Percentiles rank a stretch among this genome's conserved stretches.
These are phyloP conservation scores for Sclerurus mexicanus DNA, from an alignment of 2,113 vertebrate species.

Conservation along the genomic window DNA sequence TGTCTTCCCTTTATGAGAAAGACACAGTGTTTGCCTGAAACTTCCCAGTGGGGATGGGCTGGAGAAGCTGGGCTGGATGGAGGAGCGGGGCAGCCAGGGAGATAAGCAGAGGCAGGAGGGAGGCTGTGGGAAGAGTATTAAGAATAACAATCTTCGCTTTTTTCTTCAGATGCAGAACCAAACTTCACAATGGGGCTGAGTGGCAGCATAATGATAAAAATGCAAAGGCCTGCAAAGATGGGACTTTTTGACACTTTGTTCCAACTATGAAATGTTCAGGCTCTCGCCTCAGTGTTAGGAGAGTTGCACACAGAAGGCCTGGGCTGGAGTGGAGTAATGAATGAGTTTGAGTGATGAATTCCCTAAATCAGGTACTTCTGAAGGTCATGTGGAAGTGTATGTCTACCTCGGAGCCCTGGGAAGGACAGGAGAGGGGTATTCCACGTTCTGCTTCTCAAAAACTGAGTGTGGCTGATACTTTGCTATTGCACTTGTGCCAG, in stretches of 20 bases:
- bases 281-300: not conserved
- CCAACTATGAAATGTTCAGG: not conserved
- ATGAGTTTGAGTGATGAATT: not conserved
- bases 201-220: not conserved
- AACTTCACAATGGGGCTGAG: not conserved
- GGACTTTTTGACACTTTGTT: not conserved
- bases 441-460: not conserved
- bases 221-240: not conserved
- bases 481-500: not conserved
- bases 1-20: not conserved
- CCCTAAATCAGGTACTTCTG: not conserved
- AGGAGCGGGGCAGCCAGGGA: not conserved
- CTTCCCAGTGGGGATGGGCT: not conserved
- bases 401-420: accelerated
- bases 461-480: not conserved
- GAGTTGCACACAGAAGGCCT: not conserved
- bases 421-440: not conserved
- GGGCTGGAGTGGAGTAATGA: not conserved
- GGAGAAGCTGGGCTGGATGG: not conserved
- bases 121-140: not conserved
- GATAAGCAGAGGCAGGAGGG: not conserved
- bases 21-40: not conserved
- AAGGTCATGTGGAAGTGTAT: not conserved
- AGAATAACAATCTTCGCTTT: not conserved
- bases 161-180: not conserved